Evolutionary conservation across 2,888 invertebrate species (phyloP).

Genomic region (Anthrax anthrax): DNA sequence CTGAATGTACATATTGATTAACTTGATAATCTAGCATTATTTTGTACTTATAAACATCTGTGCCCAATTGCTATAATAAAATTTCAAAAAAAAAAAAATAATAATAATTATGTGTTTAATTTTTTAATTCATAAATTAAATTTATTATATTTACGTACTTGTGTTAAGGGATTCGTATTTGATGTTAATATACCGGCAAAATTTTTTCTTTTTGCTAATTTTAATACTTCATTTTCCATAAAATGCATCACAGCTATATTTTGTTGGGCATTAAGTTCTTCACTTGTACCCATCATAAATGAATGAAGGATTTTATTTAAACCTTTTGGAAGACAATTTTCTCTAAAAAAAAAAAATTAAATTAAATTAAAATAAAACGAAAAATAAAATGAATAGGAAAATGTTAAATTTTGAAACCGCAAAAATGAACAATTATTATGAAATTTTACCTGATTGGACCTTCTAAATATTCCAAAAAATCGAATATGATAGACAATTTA

Average conservation of each 20-base stretch:
- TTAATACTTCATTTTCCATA: conserved; percentile 61
- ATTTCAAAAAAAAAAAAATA: neutral
- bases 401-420: neutral
- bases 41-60: conserved; percentile 63
- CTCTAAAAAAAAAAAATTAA: conserved; percentile 27
- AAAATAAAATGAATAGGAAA: neutral
- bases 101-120: neutral
- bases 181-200: conserved; percentile 72
- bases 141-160: conserved; percentile 38
- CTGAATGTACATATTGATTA: conserved; percentile 57
- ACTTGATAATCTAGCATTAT: conserved; percentile 65
- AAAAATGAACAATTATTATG: neutral
- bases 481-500: conserved; percentile 56
- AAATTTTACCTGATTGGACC: conserved; percentile 47
- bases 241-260: conserved; percentile 66
- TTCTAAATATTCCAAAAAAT: conserved; percentile 64
- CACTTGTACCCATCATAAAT: conserved; percentile 76
- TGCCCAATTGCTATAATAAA: conserved; percentile 59
- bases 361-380: neutral
- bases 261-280: conserved; percentile 48
- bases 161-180: conserved; percentile 77
- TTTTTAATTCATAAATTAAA: too few relatives aligned
- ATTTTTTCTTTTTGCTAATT: conserved; percentile 45
- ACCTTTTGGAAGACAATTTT: conserved; percentile 45
- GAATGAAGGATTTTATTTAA: conserved; percentile 61